Base-by-base conservation (phyloP, 2,888 invertebrate genomes). In the Andrena flavipes region DNA sequence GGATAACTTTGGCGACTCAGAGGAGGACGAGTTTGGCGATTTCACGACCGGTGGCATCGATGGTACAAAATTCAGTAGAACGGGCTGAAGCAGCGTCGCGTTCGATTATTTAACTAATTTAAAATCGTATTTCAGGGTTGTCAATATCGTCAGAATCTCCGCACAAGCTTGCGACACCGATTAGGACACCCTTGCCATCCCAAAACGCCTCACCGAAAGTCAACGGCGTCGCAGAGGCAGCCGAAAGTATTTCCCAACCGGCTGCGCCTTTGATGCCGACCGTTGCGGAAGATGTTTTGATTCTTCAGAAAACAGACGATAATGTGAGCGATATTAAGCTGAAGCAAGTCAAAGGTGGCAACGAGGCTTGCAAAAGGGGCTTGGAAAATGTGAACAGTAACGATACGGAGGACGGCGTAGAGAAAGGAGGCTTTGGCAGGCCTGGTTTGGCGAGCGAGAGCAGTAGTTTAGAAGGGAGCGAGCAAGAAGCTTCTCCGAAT, bases 21-120 rank as follows among this genome's bases (percentile, higher is more conserved):
- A 96, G 81, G 96, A 96, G 80, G 96, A 96, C 91, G 96, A 96
- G 73, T 94, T 93, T 69, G 94, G 94, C 13, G 94, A 93, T 79
- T 94, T 93, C 68, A 91, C 93, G 49, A 86, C 92, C 26, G 92
- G 93, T 79, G 93, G 92, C 33, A 91, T 94, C 59, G 94, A 94
- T 83, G 93, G 94, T 94, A 86, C 16, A 1, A 5, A 13, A 16
- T 42, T 42, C 1, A 0, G 4, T 42, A 1, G 16, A 13, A 13
- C 42, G 42, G 16, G 0, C 0, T 8, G 33, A 8, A 2, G 8
- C 33, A 8, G 8, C 0, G 42, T 0, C 0, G 13, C 5, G 1
- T 69, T 59, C 16, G 4, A 6, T 20, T 42, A 16, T 20, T n/a
- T 3, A 33, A 42, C 26, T 29, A 35, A 13, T 16, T 23, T 72